Evolutionary conservation across 2,797 vertebrate species (phyloP).

Genomic region (Sternotherus odoratus): DNA sequence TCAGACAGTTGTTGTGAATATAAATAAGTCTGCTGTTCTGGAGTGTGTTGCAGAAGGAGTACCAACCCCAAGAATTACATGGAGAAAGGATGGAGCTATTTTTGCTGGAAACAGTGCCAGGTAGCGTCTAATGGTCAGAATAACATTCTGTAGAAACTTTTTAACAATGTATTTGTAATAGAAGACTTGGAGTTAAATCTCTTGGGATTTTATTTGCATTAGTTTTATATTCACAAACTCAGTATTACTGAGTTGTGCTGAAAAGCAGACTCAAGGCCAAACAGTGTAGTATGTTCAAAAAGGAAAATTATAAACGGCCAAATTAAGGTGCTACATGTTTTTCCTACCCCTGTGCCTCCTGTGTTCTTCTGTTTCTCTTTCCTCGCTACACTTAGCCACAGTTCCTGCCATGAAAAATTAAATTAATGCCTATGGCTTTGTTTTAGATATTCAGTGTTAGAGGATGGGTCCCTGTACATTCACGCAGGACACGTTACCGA

Average conservation of each 20-base stretch:
- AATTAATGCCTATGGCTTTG: background rate
- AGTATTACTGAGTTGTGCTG: background rate
- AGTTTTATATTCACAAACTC: background rate
- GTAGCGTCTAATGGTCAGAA: slow-evolving; percentile 73
- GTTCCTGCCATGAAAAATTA: background rate
- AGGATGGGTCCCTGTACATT: slow-evolving; percentile 90
- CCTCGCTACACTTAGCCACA: background rate
- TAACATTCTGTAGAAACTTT: background rate
- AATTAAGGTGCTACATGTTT: fast-evolving
- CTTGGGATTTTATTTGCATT: background rate
- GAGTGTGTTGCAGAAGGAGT: slow-evolving; percentile 90
- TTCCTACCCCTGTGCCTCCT: fast-evolving
- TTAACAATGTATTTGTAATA: background rate
- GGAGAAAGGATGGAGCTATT: slow-evolving; percentile 94
- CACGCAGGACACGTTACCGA: slow-evolving; percentile 87
- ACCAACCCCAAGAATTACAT: slow-evolving; percentile 90
- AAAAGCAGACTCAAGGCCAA: background rate
- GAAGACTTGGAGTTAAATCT: background rate
- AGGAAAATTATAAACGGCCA: background rate
- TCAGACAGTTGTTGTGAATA: slow-evolving; percentile 78
- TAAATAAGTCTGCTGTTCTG: slow-evolving; percentile 83
- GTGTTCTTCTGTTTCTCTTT: background rate
- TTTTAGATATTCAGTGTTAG: slow-evolving; percentile 86
- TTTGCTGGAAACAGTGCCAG: slow-evolving; percentile 87
- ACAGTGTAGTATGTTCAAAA: background rate